Base-by-base conservation (phyloP, 2,888 invertebrate species). In the Cordilura impudica region DNA sequence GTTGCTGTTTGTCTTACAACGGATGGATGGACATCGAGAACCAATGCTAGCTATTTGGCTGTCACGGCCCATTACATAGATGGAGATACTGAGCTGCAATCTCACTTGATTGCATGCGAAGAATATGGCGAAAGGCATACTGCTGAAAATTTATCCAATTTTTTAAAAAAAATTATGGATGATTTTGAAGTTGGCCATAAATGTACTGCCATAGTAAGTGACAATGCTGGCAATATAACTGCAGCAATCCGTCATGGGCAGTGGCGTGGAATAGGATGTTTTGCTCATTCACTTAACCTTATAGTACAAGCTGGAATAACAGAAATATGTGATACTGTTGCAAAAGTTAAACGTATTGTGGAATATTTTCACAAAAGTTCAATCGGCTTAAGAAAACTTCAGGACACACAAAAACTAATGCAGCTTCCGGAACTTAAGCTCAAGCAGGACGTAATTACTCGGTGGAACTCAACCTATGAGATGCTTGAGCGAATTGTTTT, bases 201-300 rank as follows among this genome's bases (percentile, higher is more conserved):
- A 45, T 14, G n/a, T 14, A 45, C 45, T 6, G 45, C 45, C n/a
- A 14, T 45, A 14, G 67, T 76, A 1, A 70, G 53, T 12, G 69
- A 76, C 19, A 63, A 76, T 21, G 76, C 18, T n/a, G 63, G 63
- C 2, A 76, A 76, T 29, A 70, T 76, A 19, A 61, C 45, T 23
- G 69, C 70, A 12, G 76, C 65, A 12, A 56, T 69, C 19, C 53
- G 58, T 18, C 23, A 12, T 5, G 53, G 61, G 26, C 51, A 53
- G 8, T 74, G 67, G 60, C 26, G 58, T 2, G 43, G 65, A 35
- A 47, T 39, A 14, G 45, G 54, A 8, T 73, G 73, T 19, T 73
- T 73, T 21, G 73, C 73, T 4, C 67, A 69, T 31, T 35, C 43
- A 6, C 29, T 76, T 16, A 76, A 76, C 35, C 51, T 45, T 16